Percentiles rank a stretch among this genome's conserved stretches.
Evolutionary conservation across 2,113 vertebrate genomes (phyloP).

Genomic region (Holacanthus passer): DNA sequence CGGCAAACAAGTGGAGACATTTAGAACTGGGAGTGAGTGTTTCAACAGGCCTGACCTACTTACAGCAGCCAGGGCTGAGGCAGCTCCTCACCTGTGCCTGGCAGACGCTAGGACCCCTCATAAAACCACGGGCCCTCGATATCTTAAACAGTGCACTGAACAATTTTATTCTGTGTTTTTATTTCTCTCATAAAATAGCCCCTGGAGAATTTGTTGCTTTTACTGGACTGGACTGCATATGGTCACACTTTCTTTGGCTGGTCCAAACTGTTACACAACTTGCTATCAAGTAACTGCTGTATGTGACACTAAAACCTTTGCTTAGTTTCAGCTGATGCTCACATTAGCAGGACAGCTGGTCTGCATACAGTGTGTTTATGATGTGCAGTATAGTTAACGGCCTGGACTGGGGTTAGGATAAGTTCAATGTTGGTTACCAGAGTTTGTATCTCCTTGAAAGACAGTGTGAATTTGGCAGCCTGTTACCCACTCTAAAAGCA

Average conservation of each 20-base stretch:
- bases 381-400: neutral
- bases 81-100: constrained; percentile 73
- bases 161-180: constrained; percentile 25
- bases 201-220: constrained; percentile 7
- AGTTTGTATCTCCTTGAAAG: neutral
- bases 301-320: constrained; percentile 14
- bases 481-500: neutral
- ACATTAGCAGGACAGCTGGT: neutral
- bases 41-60: constrained; percentile 80
- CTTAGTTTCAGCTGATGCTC: neutral
- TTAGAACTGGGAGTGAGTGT: constrained; percentile 66
- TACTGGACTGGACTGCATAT: constrained; percentile 2
- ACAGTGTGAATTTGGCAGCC: neutral
- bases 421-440: neutral
- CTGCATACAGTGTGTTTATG: neutral
- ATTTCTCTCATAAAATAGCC: constrained; percentile 38
- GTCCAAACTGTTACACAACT: constrained; percentile 11
- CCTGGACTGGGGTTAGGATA: neutral
- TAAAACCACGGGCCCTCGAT: constrained; percentile 52
- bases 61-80: constrained; percentile 65
- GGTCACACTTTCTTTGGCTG: constrained; percentile 15
- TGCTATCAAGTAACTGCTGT: constrained; percentile 19
- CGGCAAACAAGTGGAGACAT: constrained; percentile 71
- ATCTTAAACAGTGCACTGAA: constrained; percentile 50
- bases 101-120: constrained; percentile 55